Conservation (phyloP, 2,888 invertebrate genomes). For the Pseudococcus viburni region DNA sequence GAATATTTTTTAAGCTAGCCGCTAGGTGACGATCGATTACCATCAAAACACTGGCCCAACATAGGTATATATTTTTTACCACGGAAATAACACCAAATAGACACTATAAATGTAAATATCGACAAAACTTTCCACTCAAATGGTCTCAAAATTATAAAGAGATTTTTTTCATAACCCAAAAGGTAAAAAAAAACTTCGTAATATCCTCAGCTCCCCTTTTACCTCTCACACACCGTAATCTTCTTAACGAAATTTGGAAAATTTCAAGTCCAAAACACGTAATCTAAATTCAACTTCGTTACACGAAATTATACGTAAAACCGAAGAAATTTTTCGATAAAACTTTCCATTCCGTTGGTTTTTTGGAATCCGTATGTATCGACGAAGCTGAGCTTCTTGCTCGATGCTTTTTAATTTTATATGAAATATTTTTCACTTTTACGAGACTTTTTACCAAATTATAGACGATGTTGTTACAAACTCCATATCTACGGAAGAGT, state of each 20-base stretch:
- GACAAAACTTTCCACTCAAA: not conserved
- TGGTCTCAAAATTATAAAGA: not conserved
- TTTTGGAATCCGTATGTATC: too few relatives aligned
- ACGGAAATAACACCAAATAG: not conserved
- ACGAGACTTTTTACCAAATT: not conserved
- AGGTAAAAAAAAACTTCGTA: too few relatives aligned
- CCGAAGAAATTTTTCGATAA: too few relatives aligned
- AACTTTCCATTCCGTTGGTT: too few relatives aligned
- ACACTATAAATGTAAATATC: not conserved
- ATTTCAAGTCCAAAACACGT: too few relatives aligned
- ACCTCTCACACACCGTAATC: too few relatives aligned
- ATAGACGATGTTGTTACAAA: not conserved
- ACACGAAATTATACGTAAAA: too few relatives aligned
- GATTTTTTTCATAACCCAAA: not conserved
- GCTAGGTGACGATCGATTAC: not conserved
- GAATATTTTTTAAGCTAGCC: not conserved
- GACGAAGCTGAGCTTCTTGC: not conserved
- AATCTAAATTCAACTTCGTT: too few relatives aligned
- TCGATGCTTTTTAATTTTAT: not conserved
- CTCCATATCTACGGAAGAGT: too few relatives aligned
- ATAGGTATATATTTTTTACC: not conserved
- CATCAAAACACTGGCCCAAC: not conserved
- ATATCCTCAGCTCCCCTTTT: too few relatives aligned
- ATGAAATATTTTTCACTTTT: not conserved
- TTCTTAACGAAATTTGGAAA: too few relatives aligned